Percentiles rank a stretch among this genome's conserved stretches.
These are phyloP conservation scores for Argopecten irradians DNA, from an alignment of 1,140 invertebrate species.

Conservation along the genomic window DNA sequence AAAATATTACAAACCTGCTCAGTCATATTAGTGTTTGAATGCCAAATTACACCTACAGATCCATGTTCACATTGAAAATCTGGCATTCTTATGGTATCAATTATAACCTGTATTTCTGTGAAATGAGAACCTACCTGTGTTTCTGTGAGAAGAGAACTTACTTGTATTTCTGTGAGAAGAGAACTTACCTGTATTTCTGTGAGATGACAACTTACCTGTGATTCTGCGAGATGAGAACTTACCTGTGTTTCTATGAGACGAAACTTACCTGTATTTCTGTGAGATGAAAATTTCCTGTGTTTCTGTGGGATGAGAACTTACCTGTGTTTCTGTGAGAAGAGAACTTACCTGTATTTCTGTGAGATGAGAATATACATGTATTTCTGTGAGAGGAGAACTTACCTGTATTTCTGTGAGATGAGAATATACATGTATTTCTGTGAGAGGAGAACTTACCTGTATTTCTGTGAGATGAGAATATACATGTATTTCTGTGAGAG, in stretches of 20 bases:
- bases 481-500: background rate
- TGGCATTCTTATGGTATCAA: no score
- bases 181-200: conserved; percentile 31
- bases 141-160: conserved; percentile 6
- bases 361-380: conserved; percentile 45
- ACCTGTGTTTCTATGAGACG: conserved; percentile 55
- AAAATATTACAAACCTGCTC: no score
- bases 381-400: conserved; percentile 34
- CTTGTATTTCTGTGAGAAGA: conserved; percentile 12
- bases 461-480: conserved; percentile 51
- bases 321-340: background rate
- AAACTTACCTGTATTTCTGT: background rate
- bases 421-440: background rate
- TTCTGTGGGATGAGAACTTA: conserved; percentile 19
- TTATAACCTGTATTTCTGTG: background rate
- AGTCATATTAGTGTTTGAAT: no score
- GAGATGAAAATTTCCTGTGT: conserved; percentile 24
- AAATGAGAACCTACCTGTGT: background rate
- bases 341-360: conserved; percentile 53
- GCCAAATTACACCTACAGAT: no score
- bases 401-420: conserved; percentile 29
- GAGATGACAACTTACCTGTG: background rate
- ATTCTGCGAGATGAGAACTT: background rate
- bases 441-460: background rate
- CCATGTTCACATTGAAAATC: no score